Evolutionary conservation across 1,140 invertebrate genomes (phyloP).

Genomic region (Stegodyphus dumicola): DNA sequence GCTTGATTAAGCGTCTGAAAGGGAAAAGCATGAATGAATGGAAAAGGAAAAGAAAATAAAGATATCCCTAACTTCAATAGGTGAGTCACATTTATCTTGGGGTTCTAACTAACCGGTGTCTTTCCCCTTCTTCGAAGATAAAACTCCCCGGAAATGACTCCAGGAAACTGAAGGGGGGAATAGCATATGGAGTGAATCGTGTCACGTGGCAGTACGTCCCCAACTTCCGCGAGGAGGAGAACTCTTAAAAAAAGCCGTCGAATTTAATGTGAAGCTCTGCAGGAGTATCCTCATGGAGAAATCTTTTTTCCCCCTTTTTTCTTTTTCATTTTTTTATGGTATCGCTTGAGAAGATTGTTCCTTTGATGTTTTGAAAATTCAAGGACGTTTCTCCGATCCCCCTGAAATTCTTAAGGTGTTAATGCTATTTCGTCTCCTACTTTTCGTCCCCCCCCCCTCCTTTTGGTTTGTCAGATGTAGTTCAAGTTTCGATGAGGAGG

Average conservation of each 20-base stretch:
- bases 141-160: slow-evolving; percentile 15
- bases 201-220: slow-evolving; percentile 8
- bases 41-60: no score
- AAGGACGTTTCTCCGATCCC: no score
- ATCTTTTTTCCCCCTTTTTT: neutral
- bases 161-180: neutral
- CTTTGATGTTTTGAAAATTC: no score
- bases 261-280: neutral
- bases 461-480: no score
- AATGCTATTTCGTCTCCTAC: no score
- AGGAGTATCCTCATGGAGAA: neutral
- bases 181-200: slow-evolving; percentile 16
- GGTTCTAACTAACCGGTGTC: neutral
- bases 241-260: neutral
- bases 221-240: slow-evolving; percentile 11
- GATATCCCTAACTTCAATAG: neutral
- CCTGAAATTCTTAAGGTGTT: no score
- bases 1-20: no score
- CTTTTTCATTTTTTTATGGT: neutral
- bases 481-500: no score
- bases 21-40: no score
- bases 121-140: neutral
- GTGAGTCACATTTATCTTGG: neutral
- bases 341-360: no score
- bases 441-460: no score